Evolutionary conservation across 1,140 invertebrate species (phyloP), one percentile per base, ranked within the genome.

Genomic region (Apis florea): DNA sequence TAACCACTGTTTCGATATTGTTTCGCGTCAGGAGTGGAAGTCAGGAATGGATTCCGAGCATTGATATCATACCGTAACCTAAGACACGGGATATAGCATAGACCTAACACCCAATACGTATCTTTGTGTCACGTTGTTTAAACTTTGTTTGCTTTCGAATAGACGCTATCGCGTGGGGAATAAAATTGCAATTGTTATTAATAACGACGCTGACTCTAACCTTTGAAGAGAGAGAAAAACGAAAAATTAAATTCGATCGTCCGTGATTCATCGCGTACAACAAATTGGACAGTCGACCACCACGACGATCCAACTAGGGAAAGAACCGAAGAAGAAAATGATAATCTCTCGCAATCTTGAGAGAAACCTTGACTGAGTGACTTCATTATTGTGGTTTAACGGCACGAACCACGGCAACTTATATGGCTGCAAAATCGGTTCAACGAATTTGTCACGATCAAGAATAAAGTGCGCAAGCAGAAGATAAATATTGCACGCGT

Each of bases 361-460:
- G 66, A 82, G 72, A 83, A 91, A 90, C 90, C 90, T 91, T 90
- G 89, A 88, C 86, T 85, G 82, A 89, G 85, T 88, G 83, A 89
- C 76, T 87, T 85, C 79, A 85, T 88, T 90, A 88, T 87, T 76
- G 84, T 67, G 84, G 80, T 86, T 90, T 83, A 87, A 87, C 75
- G 53, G 68, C 82, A 71, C 81, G 85, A 90, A 87, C 86, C 86
- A 84, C 89, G 73, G 53, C n/a, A 67, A 83, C 88, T 82, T 89
- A 86, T 88, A 89, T 74, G 87, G 84, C 61, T 53, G 67, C 58
- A 63, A 82, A 67, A 31, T 54, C 82, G 69, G 79, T 83, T 74
- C 84, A 83, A 76, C 77, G 82, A 83, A 87, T 87, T 77, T 77
- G 31, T 12, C 76, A 66, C 26, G 63, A 80, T 68, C 53, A n/a